Evolutionary conservation across 2,888 invertebrate genomes (phyloP).

Genomic region (Drosophila maculinotata): DNA sequence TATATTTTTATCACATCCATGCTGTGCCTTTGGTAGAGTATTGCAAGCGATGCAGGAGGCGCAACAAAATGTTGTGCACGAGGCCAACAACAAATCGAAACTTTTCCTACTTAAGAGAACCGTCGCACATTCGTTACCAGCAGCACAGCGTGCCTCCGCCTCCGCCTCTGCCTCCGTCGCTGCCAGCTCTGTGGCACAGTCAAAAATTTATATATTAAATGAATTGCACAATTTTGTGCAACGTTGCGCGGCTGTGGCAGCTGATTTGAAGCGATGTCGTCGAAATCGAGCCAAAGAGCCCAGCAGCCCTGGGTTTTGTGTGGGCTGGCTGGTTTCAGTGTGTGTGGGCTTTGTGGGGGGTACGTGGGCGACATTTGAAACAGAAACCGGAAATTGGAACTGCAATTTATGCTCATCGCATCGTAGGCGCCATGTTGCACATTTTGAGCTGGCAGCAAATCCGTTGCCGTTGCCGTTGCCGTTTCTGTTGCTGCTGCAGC

Average conservation of each 20-base stretch:
- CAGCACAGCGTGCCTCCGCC: conserved; percentile 15
- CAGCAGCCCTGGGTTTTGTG: background rate
- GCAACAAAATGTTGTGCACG: conserved; percentile 41
- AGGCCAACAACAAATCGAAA: conserved; percentile 68
- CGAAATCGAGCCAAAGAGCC: conserved; percentile 44
- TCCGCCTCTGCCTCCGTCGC: background rate
- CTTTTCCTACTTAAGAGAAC: conserved; percentile 66
- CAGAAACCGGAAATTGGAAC: conserved; percentile 75
- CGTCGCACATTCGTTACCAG: conserved; percentile 59
- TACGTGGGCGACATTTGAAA: conserved; percentile 67
- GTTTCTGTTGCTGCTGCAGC: conserved; percentile 19
- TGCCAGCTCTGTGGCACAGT: background rate
- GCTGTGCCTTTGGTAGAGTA: background rate
- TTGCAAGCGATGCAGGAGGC: conserved; percentile 21
- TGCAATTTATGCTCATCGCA: conserved; percentile 74
- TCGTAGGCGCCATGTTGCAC: conserved; percentile 63
- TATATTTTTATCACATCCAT: background rate
- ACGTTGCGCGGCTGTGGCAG: conserved; percentile 55
- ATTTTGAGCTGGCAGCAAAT: conserved; percentile 39
- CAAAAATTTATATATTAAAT: conserved; percentile 66
- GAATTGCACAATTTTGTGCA: conserved; percentile 71
- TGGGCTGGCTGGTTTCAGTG: conserved; percentile 2
- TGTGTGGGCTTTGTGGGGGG: background rate
- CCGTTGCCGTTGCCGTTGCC: conserved; percentile 32
- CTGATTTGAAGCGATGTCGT: conserved; percentile 49